Base-by-base conservation (phyloP, 1,140 invertebrate genomes). In the Epicauta chinensis region DNA sequence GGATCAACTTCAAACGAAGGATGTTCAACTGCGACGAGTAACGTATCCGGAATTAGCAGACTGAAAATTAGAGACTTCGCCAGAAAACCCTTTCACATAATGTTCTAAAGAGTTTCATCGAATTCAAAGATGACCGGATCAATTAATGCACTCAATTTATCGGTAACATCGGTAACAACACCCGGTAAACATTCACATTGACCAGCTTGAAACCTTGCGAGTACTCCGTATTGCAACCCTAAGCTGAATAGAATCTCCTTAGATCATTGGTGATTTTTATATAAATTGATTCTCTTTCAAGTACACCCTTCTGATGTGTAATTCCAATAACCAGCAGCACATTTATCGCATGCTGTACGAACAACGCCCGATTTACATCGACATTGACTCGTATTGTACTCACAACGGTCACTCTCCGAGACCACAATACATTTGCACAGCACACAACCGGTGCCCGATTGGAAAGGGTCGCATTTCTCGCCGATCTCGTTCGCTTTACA, bases 161-260 rank as follows among this genome's bases (percentile, higher is more conserved):
- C 91, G 0, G 92, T 87, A 0, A 87, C 86, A 71, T 97, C 87
- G 1, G 87, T 87, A 68, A 94, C 84, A 0, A 98, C 96, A 11
- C 94, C 95, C 0, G 90, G 91, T 15, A 98, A 72, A 74, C 97
- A 99, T 45, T 89, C 82, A 68, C 97, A 99, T 56, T 94, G 89
- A 0, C 97, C 97, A 2, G 87, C 96, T 7, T 77, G 12, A 90
- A 84, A 1, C 91, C 93, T 16, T 89, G 77, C 0, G 93, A 92
- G 67, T 91, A 94, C 2, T 88, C 88, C 48, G 80, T 83, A 58
- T 91, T 92, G 62, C 91, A 95, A 44, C 83, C 85, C 63, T 91
- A 93, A 49, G 87, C 83, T 87, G n/a, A n/a, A 59, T 13, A 72
- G 71, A 45, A 56, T 46, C n/a, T n/a, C n/a, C n/a, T n/a, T n/a